A percentile compares a stretch with the other conserved stretches of the same genome.
Conservation (phyloP, 2,113 vertebrate species). For the Tenrec ecaudatus region DNA sequence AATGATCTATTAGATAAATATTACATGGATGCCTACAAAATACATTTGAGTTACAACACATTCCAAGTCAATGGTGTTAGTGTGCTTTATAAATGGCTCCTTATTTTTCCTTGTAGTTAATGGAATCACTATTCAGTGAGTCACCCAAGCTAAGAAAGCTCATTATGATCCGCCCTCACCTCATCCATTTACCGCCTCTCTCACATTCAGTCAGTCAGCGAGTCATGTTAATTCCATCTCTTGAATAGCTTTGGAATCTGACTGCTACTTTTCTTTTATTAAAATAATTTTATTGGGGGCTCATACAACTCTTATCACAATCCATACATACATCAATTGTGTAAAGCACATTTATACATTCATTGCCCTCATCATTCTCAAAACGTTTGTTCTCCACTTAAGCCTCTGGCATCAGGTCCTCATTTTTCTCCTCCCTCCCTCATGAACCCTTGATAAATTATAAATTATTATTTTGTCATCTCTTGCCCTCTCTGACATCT, state of each 20-base stretch:
- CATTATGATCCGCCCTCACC: constrained; percentile 53
- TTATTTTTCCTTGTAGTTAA: constrained; percentile 57
- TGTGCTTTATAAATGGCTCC: constrained; percentile 19
- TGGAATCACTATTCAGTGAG: constrained; percentile 68
- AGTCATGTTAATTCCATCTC: constrained; percentile 43
- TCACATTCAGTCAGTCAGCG: constrained; percentile 66
- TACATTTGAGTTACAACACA: constrained; percentile 13
- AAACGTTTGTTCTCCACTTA: too few relatives aligned
- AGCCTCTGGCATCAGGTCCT: too few relatives aligned
- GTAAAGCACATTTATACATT: too few relatives aligned
- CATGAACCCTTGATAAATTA: too few relatives aligned
- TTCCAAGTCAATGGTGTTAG: constrained; percentile 8
- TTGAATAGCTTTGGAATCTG: constrained; percentile 41
- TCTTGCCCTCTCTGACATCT: too few relatives aligned
- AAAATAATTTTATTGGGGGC: too few relatives aligned
- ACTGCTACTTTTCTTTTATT: constrained; percentile 50
- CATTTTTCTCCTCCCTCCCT: too few relatives aligned
- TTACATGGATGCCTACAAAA: not conserved
- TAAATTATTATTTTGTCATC: too few relatives aligned
- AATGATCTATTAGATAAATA: constrained; percentile 9
- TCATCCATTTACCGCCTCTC: constrained; percentile 71
- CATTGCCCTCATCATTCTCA: too few relatives aligned
- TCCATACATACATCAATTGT: too few relatives aligned
- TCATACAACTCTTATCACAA: too few relatives aligned
- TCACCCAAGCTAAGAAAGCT: constrained; percentile 62